Base-by-base conservation (phyloP, 2,888 invertebrate genomes). In the Pristionchus arcanus region DNA sequence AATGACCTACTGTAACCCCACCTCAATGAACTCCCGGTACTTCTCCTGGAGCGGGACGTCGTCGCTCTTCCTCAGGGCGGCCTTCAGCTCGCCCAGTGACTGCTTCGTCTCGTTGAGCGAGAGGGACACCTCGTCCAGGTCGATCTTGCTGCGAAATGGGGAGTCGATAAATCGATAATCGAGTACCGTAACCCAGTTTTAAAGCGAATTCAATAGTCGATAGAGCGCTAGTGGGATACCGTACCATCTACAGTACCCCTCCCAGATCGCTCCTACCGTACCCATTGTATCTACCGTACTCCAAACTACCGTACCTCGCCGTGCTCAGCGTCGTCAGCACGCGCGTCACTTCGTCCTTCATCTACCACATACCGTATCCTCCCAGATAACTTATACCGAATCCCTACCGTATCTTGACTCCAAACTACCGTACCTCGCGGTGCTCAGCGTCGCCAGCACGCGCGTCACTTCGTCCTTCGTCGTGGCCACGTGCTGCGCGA, bases 11-110 rank as follows among this genome's bases (percentile, higher is more conserved):
- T 5, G 42, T 3, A 42, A 42, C 42, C 42, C 42, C 9, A 42
- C 86, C 86, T 86, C 86, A 28, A 86, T 66, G 66, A 86, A 86
- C 15, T 31, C 37, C 37, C 31, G 15, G 49, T 86, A 86, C 37
- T 63, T 86, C 37, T 63, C 42, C 49, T 66, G 34, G 15, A 86
- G 16, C 21, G 11, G n/a, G 0, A 2, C 16, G 19, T 86, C 86
- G 11, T 63, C 66, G 25, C 63, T 86, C 66, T 86, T 66, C n/a
- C 42, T 66, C 66, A 86, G 49, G 28, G 63, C 34, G 31, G 4
- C 25, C 37, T n/a, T 63, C 37, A 86, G 86, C 16, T 28, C 49
- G 16, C 9, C n/a, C 13, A 86, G 16, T 37, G 63, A 34, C 31
- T 25, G 25, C 21, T 37, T 37, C 63, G 66, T 63, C 66, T 86